Evolutionary conservation across 1,140 invertebrate genomes (phyloP), one percentile per base, ranked within the genome.

Genomic region (Agrypnia vestita): DNA sequence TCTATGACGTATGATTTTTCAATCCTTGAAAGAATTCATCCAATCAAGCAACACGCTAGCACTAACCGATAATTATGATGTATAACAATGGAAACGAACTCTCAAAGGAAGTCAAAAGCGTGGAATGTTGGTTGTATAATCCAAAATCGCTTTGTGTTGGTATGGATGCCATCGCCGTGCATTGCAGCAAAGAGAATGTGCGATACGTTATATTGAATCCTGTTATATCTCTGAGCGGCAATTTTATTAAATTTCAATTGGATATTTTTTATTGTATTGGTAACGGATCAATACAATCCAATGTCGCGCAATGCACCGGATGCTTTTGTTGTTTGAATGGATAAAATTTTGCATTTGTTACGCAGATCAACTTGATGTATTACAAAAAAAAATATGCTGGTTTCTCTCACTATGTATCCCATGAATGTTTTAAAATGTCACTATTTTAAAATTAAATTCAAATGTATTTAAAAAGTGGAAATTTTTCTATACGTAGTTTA

Each of bases 41-140:
- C 61, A 64, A 64, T 44, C 12, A 44, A 64, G 13, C n/a, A 15
- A 13, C 35, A 7, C 35, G 8, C 8, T 25, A 35, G 25, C n/a
- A 12, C 11, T 3, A 43, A 64, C 19, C 11, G 61, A 13, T 35
- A 35, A 35, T 25, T 64, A 73, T 73, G 49, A 49, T 15, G 49
- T 43, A 53, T 15, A 53, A 15, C 47, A 73, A 55, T 55, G 71
- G n/a, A 64, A 64, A 72, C 12, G 13, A n/a, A n/a, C 44, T 55
- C 25, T 76, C 74, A 76, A 76, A 76, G 74, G 74, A 61, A 76
- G 74, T 76, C 74, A 76, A 62, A 61, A 76, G 61, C 74, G 61
- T 76, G 8, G 53, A 19, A 62, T 62, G 61, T 76, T 67, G 61
- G 62, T 53, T 49, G n/a, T 3, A 35, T 35, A 44, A 12, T 4